These are phyloP conservation scores for Tachuris rubrigastra DNA, from an alignment of 2,113 vertebrate species.

Conservation along the genomic window DNA sequence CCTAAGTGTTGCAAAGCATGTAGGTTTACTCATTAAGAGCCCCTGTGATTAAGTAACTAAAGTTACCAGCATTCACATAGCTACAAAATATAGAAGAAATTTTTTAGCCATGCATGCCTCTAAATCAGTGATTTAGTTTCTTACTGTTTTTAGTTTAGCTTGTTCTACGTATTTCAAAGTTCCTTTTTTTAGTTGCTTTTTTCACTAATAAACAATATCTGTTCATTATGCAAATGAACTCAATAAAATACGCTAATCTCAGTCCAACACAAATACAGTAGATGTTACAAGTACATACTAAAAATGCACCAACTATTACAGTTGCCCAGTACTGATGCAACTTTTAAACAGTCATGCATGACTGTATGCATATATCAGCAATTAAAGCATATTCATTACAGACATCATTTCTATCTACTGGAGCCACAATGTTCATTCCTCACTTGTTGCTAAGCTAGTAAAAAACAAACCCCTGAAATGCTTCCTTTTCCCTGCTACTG, in stretches of 20 bases:
- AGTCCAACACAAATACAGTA: background rate
- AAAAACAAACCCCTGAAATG: background rate
- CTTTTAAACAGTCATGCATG: background rate
- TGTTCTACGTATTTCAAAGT: background rate
- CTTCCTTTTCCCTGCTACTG: background rate
- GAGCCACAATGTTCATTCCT: background rate
- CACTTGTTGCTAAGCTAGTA: background rate
- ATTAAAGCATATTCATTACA: background rate
- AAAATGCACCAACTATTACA: background rate
- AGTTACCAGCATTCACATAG: background rate
- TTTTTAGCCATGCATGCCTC: background rate
- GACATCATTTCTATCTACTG: background rate
- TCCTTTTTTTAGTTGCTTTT: background rate
- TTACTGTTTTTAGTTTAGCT: background rate
- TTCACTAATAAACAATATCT: background rate
- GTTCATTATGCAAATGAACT: background rate
- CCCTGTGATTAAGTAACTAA: background rate
- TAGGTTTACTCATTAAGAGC: background rate
- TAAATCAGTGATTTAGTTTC: background rate
- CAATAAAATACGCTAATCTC: background rate
- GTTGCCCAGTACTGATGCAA: background rate
- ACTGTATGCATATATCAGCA: background rate
- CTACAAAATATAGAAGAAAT: background rate
- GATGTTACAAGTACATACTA: background rate
- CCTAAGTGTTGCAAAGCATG: background rate